Percentiles rank a stretch among this genome's conserved stretches.
phyloP scores from a whole-genome alignment of 2,113 vertebrate species.

The Suricata suricatta region DNA sequence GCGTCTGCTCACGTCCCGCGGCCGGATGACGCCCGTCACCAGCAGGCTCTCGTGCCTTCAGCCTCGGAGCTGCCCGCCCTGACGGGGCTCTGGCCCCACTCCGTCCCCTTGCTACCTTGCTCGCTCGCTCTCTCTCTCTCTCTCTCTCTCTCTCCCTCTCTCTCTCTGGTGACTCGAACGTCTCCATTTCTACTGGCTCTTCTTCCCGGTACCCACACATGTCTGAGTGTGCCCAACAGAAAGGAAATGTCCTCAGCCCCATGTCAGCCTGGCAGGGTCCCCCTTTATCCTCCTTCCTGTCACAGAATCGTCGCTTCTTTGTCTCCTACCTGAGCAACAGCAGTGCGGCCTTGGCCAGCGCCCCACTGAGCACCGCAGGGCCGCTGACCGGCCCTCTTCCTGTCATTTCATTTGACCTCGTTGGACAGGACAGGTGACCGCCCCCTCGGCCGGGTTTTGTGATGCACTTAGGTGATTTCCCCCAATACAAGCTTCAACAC shows the following conservation, averaged over 20 bases:
- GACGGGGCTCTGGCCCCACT: neutral
- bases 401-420: neutral
- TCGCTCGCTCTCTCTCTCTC: neutral
- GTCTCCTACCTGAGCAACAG: neutral
- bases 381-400: neutral
- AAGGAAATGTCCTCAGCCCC: neutral
- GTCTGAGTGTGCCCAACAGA: neutral
- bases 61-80: neutral
- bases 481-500: neutral
- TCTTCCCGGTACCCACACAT: neutral
- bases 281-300: neutral
- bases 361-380: accelerated
- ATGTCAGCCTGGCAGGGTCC: neutral
- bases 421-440: neutral
- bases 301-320: neutral
- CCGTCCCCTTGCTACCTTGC: neutral
- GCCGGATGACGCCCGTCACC: neutral
- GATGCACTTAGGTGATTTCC: neutral
- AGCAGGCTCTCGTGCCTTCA: neutral
- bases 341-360: neutral
- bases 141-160: neutral
- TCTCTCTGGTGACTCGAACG: neutral
- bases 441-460: neutral
- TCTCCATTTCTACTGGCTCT: neutral
- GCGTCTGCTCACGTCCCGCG: neutral